Percentiles rank a stretch among this genome's conserved stretches.
Evolutionary conservation across 2,113 vertebrate genomes (phyloP).

Genomic region (Mixornis gularis): DNA sequence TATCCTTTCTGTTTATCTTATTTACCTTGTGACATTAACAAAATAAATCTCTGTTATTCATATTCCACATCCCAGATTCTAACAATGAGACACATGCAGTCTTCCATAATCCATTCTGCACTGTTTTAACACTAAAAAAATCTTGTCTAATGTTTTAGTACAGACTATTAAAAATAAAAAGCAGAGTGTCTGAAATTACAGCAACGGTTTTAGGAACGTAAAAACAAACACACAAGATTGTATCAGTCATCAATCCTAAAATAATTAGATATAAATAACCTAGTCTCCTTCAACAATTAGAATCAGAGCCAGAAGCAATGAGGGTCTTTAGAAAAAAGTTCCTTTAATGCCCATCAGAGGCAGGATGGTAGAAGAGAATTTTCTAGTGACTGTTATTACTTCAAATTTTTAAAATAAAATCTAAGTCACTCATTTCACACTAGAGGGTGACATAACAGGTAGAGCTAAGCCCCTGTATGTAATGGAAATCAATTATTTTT

Average conservation of each 20-base stretch:
- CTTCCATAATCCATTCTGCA: conserved; percentile 16
- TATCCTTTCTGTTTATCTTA: conserved; percentile 10
- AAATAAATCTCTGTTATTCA: conserved; percentile 55
- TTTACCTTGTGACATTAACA: conserved; percentile 12
- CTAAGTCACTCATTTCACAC: background rate
- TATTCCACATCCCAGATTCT: conserved; percentile 30
- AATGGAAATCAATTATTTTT: background rate
- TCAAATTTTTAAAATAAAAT: background rate
- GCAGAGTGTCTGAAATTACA: background rate
- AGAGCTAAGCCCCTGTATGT: background rate
- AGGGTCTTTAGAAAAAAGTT: background rate
- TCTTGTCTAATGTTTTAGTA: background rate
- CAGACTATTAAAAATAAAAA: background rate
- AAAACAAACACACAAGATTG: background rate
- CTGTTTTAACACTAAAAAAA: background rate
- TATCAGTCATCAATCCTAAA: background rate
- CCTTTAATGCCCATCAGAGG: background rate
- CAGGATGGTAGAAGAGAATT: background rate
- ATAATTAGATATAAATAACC: background rate
- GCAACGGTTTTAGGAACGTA: background rate
- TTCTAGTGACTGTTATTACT: background rate
- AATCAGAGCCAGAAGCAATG: background rate
- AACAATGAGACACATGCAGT: background rate
- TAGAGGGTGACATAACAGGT: background rate
- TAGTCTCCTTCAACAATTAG: background rate